These are phyloP conservation scores for Troides oblongomaculatus DNA, from an alignment of 2,888 invertebrate species.

Conservation along the genomic window DNA sequence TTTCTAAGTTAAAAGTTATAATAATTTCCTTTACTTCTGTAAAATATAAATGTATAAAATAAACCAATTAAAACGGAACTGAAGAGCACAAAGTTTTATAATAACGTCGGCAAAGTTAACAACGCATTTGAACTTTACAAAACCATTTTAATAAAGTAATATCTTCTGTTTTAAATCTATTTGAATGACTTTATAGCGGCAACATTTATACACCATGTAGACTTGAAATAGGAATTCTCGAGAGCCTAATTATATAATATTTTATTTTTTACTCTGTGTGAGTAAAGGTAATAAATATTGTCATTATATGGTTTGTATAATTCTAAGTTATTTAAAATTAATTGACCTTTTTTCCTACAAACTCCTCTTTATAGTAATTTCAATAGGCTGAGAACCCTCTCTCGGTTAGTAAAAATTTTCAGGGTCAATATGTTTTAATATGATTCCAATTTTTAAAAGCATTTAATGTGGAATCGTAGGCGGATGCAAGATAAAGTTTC, in stretches of 20 bases:
- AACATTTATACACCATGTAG: slow-evolving; percentile 1
- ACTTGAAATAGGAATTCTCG: slow-evolving; percentile 2
- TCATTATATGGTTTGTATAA: too few species aligned
- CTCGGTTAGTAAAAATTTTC: not conserved
- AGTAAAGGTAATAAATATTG: too few species aligned
- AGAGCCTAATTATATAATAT: not conserved
- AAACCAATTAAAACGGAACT: not conserved
- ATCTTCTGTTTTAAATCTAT: slow-evolving; percentile 12
- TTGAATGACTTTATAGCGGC: slow-evolving; percentile 9
- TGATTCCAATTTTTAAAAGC: not conserved
- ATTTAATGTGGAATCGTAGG: not conserved
- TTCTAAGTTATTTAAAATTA: not conserved
- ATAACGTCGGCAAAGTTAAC: slow-evolving; percentile 27
- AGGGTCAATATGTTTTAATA: not conserved
- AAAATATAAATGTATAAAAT: not conserved
- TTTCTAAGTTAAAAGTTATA: too few species aligned
- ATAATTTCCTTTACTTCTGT: not conserved
- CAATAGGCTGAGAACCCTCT: not conserved
- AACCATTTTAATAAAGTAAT: slow-evolving; percentile 22
- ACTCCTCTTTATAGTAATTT: not conserved
- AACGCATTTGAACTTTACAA: slow-evolving; percentile 24
- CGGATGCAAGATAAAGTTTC: not conserved
- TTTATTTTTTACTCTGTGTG: too few species aligned
- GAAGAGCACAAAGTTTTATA: slow-evolving; percentile 1
- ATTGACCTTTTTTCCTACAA: not conserved